Base-by-base conservation (phyloP, 2,888 invertebrate species). In the Bombylius discolor region DNA sequence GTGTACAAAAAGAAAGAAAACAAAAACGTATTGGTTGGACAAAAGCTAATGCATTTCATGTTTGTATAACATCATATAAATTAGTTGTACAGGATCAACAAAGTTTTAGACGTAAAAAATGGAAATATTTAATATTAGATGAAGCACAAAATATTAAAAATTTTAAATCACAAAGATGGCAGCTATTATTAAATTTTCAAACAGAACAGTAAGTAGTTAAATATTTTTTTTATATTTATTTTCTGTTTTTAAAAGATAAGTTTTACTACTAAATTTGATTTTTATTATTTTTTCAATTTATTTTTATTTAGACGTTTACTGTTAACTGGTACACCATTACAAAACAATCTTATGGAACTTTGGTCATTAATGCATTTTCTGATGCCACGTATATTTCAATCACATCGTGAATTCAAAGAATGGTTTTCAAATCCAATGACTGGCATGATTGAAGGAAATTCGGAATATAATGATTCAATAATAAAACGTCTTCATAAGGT, bases 101-200 rank as follows among this genome's bases (percentile, higher is more conserved):
- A 73, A 90, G 93, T 70, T 99, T 99, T 76, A 81, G 98, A 55
- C 79, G 96, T 63, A 97, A 97, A 77, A 90, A 94, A 63, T 99
- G 99, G 98, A 93, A 94, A 72, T 99, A 98, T 74, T 81, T 99
- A 51, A 94, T 99, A 62, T 80, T 99, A 55, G 98, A 99, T 71
- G 98, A 97, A 77, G 98, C 98, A 45, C 99, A 99, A 73, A 98
- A 99, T 71, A 99, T 99, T 59, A 99, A 99, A 76, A 99, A 99
- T 77, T 99, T 98, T 73, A 98, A 98, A 73, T 96, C 96, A 31
- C 98, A 98, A 72, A 80, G 99, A 60, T 99, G 99, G 99, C 98
- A 98, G 76, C 81, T 95, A 68, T 76, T 99, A 62, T 78, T 99
- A 56, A 97, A 95, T 74, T 94, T 97, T 73, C 89, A 93, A 69